Base-by-base conservation (phyloP, 2,888 invertebrate genomes). In the Cerceris rybyensis region DNA sequence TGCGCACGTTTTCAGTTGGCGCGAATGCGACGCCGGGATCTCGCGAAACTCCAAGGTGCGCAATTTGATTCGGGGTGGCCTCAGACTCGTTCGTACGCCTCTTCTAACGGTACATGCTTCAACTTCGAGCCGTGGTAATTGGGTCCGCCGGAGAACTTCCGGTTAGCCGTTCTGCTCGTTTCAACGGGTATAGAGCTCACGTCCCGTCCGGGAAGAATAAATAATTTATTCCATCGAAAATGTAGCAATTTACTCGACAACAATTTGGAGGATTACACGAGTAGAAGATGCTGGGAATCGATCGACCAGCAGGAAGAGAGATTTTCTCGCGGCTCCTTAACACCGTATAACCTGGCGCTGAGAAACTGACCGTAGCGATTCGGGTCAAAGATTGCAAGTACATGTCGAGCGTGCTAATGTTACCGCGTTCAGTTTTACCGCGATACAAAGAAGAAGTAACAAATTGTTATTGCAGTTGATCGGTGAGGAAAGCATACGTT, bases 61-160 rank as follows among this genome's bases (percentile, higher is more conserved):
- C 80, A 78, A 83, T 85, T 85, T 85, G 73, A 85, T 85, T 80
- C 80, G 74, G 84, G 84, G 79, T 85, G 85, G 85, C 64, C 83
- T 58, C 60, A 6, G 50, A 6, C 60, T 65, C 46, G 16, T 70
- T 55, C 61, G 65, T 64, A 70, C 75, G 65, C 50, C 65, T 68
- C 70, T 70, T 70, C 63, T 83, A 85, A 85, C 83, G 81, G 85
- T 85, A 81, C 84, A 80, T 55, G 70, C 68, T 75, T 76, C 73
- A 75, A 67, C 49, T 69, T 73, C 75, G 75, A 75, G 77, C 52
- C 83, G 70, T 67, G 82, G 85, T 85, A 84, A 84, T 84, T 84
- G 84, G 85, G 84, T 79, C 85, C 78, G 70, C 67, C 72, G 72
- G 57, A 59, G 70, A 70, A 81, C 81, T 84, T 84, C 85, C 83